Conservation (phyloP, 2,113 vertebrate genomes). For the Lycaon pictus region DNA sequence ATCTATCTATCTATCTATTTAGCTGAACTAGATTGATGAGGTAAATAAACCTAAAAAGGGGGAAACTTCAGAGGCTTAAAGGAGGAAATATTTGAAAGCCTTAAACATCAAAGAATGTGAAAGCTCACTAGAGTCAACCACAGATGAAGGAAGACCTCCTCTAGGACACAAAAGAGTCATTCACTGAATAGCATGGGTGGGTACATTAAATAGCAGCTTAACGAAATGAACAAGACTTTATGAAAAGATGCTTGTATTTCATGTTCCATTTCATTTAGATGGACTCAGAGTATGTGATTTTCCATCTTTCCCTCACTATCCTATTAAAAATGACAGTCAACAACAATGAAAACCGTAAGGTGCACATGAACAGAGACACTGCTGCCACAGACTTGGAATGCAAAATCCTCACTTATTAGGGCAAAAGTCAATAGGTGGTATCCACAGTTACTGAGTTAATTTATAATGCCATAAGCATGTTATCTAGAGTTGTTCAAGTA, state of each 20-base stretch:
- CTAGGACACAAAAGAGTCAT: not conserved
- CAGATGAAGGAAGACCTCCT: not conserved
- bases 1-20: too few species aligned
- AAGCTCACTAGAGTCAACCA: fast-evolving
- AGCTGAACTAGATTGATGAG: not conserved
- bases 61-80: not conserved
- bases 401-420: not conserved
- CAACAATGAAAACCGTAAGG: not conserved
- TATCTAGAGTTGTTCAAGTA: not conserved
- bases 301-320: not conserved
- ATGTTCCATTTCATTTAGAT: not conserved
- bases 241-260: not conserved
- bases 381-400: not conserved
- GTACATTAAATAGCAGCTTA: not conserved
- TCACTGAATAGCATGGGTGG: fast-evolving
- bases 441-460: not conserved
- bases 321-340: not conserved
- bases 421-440: not conserved
- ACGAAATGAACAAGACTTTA: not conserved
- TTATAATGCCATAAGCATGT: not conserved
- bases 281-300: not conserved
- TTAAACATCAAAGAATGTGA: not conserved
- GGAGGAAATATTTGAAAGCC: not conserved
- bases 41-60: not conserved
- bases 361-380: not conserved